Evolutionary conservation across 2,113 vertebrate species (phyloP).

Genomic region (Nettapus auritus): DNA sequence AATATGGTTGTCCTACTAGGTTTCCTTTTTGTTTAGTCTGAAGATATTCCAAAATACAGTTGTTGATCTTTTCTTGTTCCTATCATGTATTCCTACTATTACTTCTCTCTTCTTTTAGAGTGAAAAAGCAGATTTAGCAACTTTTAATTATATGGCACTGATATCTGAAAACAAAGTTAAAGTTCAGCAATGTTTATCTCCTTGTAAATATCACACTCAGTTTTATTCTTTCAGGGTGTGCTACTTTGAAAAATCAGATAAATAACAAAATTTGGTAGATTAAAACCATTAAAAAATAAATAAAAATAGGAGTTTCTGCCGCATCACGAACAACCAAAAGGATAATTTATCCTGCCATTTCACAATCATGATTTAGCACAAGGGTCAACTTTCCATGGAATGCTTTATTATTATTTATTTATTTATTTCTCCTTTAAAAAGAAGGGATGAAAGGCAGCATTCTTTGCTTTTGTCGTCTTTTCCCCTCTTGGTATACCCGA

Average conservation of each 20-base stretch:
- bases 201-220: neutral
- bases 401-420: neutral
- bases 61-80: neutral
- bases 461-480: neutral
- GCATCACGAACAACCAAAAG: neutral
- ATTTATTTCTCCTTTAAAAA: neutral
- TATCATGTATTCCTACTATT: neutral
- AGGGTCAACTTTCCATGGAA: neutral
- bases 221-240: neutral
- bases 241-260: neutral
- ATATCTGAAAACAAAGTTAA: neutral
- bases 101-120: neutral
- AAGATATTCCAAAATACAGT: neutral
- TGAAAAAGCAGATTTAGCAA: neutral
- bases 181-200: neutral
- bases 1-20: neutral
- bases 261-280: neutral
- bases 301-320: neutral
- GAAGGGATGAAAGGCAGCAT: neutral
- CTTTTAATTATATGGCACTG: neutral
- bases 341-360: neutral
- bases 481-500: neutral
- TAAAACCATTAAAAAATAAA: neutral
- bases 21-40: neutral
- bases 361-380: neutral